Evolutionary conservation across 2,113 vertebrate genomes (phyloP).

Genomic region (Trinectes maculatus): DNA sequence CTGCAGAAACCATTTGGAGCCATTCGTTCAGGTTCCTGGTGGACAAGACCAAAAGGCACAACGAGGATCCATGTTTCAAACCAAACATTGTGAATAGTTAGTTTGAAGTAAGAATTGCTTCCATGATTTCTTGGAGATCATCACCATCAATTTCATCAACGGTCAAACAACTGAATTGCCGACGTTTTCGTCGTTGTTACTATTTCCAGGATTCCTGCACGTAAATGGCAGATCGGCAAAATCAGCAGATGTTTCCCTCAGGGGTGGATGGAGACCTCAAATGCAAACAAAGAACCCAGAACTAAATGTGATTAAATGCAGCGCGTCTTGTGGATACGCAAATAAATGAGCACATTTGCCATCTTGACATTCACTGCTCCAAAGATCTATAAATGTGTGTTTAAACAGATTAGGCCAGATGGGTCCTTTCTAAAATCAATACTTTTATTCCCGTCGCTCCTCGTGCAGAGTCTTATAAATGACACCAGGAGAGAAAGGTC

Average conservation of each 20-base stretch:
- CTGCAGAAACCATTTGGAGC: too few relatives aligned
- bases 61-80: neutral
- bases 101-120: neutral
- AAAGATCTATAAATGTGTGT: neutral
- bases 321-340: neutral
- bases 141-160: too few relatives aligned
- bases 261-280: neutral
- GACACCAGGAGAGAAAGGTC: constrained; percentile 11
- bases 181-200: too few relatives aligned
- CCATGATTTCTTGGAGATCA: neutral
- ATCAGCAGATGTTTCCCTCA: neutral
- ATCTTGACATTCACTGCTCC: neutral
- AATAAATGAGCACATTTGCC: neutral
- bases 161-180: too few relatives aligned
- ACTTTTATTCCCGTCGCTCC: too few relatives aligned
- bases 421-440: too few relatives aligned
- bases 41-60: neutral
- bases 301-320: neutral
- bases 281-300: neutral
- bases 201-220: neutral
- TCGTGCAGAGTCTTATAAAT: too few relatives aligned
- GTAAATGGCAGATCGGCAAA: neutral
- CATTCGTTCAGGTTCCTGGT: too few relatives aligned
- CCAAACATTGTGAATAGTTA: neutral
- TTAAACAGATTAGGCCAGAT: neutral